Evolutionary conservation across 2,113 vertebrate species (phyloP).

Genomic region (Butorides virescens): DNA sequence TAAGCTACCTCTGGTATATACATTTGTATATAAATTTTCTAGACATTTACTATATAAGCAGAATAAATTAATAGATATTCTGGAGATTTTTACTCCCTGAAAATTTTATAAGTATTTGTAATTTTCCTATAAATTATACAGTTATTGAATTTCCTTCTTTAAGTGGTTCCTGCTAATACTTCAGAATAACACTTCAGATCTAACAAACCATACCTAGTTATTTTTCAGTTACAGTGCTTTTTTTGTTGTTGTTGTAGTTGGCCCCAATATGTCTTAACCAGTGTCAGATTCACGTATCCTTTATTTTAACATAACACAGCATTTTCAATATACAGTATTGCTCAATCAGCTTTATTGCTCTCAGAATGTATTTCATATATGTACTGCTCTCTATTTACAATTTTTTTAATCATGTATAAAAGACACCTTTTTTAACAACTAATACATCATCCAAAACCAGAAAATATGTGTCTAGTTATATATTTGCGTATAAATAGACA

Average conservation of each 20-base stretch:
- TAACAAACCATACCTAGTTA: neutral
- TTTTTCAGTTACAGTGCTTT: neutral
- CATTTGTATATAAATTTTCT: neutral
- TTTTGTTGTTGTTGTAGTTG: too few relatives aligned
- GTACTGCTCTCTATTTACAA: neutral
- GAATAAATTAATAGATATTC: neutral
- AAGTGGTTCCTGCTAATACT: neutral
- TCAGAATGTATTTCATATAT: neutral
- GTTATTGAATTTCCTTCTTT: neutral
- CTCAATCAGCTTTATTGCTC: neutral
- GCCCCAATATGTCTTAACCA: neutral
- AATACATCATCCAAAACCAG: neutral
- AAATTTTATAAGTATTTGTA: neutral
- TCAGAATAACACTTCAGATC: neutral
- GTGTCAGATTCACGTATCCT: neutral
- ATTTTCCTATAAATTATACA: neutral
- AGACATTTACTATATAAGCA: neutral
- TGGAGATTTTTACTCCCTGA: neutral
- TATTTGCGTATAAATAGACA: neutral
- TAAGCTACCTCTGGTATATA: neutral
- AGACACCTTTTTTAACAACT: neutral
- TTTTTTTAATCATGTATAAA: neutral
- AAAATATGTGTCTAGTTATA: neutral
- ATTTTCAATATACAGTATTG: neutral
- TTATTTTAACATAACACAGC: neutral